These are phyloP conservation scores for Diplodus puntazzo DNA, from an alignment of 2,797 vertebrate genomes.

Conservation along the genomic window DNA sequence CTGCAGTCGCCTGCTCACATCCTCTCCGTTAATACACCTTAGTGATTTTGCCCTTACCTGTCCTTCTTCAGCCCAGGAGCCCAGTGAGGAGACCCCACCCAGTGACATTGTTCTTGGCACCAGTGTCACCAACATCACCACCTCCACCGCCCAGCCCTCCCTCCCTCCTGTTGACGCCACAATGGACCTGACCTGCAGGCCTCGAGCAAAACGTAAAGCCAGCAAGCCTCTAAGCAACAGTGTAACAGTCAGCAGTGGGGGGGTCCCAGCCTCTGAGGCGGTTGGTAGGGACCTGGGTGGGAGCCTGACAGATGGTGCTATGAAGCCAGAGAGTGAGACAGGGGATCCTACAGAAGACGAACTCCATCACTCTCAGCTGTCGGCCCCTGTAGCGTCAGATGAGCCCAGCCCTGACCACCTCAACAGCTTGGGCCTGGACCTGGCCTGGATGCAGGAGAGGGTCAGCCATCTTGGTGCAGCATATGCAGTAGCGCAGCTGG, in stretches of 20 bases:
- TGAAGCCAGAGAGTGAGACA: conserved; percentile 70
- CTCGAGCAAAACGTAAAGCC: conserved; percentile 57
- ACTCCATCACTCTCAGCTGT: conserved; percentile 47
- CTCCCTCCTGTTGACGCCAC: conserved; percentile 56
- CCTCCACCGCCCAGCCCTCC: conserved; percentile 34
- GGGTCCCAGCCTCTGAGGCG: background rate
- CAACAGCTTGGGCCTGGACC: conserved; percentile 72
- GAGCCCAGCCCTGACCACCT: conserved; percentile 68
- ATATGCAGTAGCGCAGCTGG: conserved; percentile 76
- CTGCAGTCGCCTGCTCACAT: background rate
- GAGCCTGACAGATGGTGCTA: conserved; percentile 33
- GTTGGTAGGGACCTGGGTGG: conserved; percentile 36
- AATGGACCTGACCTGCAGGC: conserved; percentile 72
- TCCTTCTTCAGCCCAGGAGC: conserved; percentile 53
- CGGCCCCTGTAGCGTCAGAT: conserved; percentile 47
- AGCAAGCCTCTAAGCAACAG: conserved; percentile 30
- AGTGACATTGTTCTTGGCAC: conserved; percentile 44
- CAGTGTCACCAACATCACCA: conserved; percentile 12
- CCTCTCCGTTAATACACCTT: background rate
- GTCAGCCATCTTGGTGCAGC: conserved; percentile 78
- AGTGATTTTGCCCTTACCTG: background rate
- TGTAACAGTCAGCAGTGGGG: background rate
- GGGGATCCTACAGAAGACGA: conserved; percentile 48
- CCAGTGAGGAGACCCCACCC: conserved; percentile 46
- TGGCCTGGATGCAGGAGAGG: conserved; percentile 81